Evolutionary conservation across 2,797 vertebrate genomes (phyloP), one percentile per base, ranked within the genome.

Genomic region (Falco peregrinus): DNA sequence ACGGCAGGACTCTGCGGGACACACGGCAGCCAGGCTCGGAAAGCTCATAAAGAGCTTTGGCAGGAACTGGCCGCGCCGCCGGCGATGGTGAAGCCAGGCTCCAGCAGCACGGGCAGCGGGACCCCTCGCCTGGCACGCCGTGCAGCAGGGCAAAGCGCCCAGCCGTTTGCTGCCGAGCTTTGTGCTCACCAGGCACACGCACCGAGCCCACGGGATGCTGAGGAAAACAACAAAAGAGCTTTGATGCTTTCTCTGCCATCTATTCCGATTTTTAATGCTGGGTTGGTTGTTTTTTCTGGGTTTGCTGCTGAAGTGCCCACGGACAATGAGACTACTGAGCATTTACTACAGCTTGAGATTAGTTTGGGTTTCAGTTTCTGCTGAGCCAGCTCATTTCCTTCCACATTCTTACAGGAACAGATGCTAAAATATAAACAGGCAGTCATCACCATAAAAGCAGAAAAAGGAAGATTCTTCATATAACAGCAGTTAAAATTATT

Each of bases 1-100:
- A 94, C 57, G 8, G 84, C 13, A 77, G 86, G 92, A 22, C 69
- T 12, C 78, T 8, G 68, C 0, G 13, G 89, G 77, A 79, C 4
- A 33, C 64, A 83, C 2, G 25, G 85, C 96, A 70, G 82, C 87
- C 94, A 88, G 95, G 91, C 89, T 67, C 4, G 1, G 47, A 95
- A 97, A 97, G 94, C 96, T 71, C 61, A 63, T 97, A 85, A 95
- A 84, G 90, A 97, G 93, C 96, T 96, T 96, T 95, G 90, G 77
- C 83, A 93, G 87, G 60, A 88, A 7, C 54, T 6, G 11, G 82
- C 69, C 10, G 7, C 61, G 86, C 75, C 6, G 7, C 29, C 9
- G 6, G 65, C 37, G 76, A 54, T 22, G 9, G 50, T 5, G 43
- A 2, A 29, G n/a, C 57, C 6, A 0, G 64, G 26, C 41, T 48